Evolutionary conservation across 1,140 invertebrate genomes (phyloP).

Genomic region (Drosophila oshimai): DNA sequence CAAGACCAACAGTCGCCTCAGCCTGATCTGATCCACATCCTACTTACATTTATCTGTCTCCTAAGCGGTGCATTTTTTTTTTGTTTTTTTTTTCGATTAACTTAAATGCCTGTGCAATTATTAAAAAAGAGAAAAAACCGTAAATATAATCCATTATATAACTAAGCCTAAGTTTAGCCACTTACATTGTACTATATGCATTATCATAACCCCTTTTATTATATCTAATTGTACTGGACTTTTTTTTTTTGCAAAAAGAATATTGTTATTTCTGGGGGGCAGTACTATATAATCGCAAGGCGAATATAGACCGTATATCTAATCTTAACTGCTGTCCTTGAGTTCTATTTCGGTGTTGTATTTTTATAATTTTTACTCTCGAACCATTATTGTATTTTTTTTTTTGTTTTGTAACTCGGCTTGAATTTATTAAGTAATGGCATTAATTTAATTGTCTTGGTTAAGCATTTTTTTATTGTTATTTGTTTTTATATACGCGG

Average conservation of each 20-base stretch:
- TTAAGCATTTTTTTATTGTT: slow-evolving; percentile 69
- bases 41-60: neutral
- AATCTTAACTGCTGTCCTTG: slow-evolving; percentile 5
- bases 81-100: slow-evolving; percentile 15
- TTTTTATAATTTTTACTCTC: slow-evolving; percentile 13
- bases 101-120: slow-evolving; percentile 56
- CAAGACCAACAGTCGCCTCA: slow-evolving; percentile 90
- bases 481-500: slow-evolving; percentile 75
- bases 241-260: slow-evolving; percentile 30
- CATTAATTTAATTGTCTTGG: slow-evolving; percentile 36
- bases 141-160: slow-evolving; percentile 3
- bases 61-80: slow-evolving; percentile 57
- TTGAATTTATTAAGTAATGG: slow-evolving; percentile 29
- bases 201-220: slow-evolving; percentile 8
- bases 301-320: slow-evolving; percentile 2
- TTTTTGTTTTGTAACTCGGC: neutral
- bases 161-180: slow-evolving; percentile 39
- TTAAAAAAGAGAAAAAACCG: neutral
- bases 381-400: neutral
- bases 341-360: slow-evolving; percentile 59
- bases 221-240: neutral
- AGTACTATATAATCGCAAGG: slow-evolving; percentile 19
- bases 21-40: slow-evolving; percentile 55
- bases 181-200: slow-evolving; percentile 52
- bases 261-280: slow-evolving; percentile 57